Base-by-base conservation (phyloP, 2,888 invertebrate genomes). In the Rhingia rostrata region DNA sequence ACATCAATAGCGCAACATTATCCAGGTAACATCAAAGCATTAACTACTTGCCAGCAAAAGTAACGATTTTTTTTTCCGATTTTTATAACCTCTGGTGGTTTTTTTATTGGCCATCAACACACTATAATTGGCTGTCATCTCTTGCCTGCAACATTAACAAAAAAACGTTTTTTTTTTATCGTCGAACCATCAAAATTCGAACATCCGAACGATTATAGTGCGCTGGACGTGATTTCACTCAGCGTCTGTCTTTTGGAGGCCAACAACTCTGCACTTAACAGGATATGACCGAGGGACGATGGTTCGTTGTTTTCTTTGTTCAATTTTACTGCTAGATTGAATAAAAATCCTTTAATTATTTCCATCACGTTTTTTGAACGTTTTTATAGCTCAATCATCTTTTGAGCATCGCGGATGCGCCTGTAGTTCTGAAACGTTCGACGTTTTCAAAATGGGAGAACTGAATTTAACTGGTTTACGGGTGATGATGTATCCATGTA, bases 371-470 rank as follows among this genome's bases (percentile, higher is more conserved):
- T 81, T 74, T 73, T 72, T 77, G 70, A 82, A 64, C 69, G 58
- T 43, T 84, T 49, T 84, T 84, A 84, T 84, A 39, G 79, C 54
- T 80, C 79, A 84, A 84, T 84, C 74, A 84, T 74, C 73, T 64
- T 69, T 79, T 47, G 58, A 79, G 41, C 4, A 41, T 4, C 12
- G 41, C 9, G 3, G 41, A 41, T n/a, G 43, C 12, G 43, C 12
- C 43, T 6, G 47, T 22, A 47, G 9, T 6, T 30, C 74, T 35
- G 33, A 64, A 53, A 30, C 53, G 32, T 43, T 45, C 7, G 58
- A 49, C 66, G 49, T 22, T 51, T 37, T 12, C 43, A 12, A 12
- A n/a, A 39, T 12, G 49, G 14, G 47, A 43, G 53, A 67, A 70
- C 45, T 58, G 69, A 45, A 49, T 51, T 61, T 43, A 39, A 39